These are phyloP conservation scores for Thereva nobilitata DNA, from an alignment of 2,888 invertebrate genomes.

Conservation along the genomic window DNA sequence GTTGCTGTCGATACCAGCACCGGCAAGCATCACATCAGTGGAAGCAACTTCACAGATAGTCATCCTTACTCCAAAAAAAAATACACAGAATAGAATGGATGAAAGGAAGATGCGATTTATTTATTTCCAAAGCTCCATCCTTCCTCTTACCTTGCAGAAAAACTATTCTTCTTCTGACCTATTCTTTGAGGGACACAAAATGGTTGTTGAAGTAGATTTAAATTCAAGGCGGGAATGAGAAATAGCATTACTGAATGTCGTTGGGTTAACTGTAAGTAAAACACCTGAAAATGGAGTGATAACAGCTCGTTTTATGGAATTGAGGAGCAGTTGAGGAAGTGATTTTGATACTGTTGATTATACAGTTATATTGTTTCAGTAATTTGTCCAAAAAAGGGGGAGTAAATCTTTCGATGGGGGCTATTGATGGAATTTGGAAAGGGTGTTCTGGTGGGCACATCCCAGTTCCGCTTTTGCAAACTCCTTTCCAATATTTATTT, in stretches of 20 bases:
- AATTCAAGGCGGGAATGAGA: neutral
- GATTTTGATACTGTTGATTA: neutral
- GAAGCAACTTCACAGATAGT: too few relatives aligned
- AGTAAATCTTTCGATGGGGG: too few relatives aligned
- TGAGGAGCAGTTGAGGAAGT: slow-evolving; percentile 2
- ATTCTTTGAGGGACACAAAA: too few relatives aligned
- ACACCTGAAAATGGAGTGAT: slow-evolving; percentile 19
- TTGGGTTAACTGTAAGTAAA: slow-evolving; percentile 1
- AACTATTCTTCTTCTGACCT: neutral
- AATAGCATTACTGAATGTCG: neutral
- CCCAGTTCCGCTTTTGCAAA: too few relatives aligned
- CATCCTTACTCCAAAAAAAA: too few relatives aligned
- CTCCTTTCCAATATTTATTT: too few relatives aligned
- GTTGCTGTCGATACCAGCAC: slow-evolving; percentile 1
- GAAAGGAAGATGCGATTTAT: slow-evolving; percentile 12
- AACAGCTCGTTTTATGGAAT: slow-evolving; percentile 12
- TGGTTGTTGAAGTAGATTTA: neutral
- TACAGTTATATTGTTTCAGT: too few relatives aligned
- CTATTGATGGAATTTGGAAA: too few relatives aligned
- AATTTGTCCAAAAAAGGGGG: too few relatives aligned
- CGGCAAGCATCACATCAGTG: too few relatives aligned
- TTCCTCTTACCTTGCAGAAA: slow-evolving; percentile 24
- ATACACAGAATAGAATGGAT: too few relatives aligned
- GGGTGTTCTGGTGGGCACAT: too few relatives aligned
- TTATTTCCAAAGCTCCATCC: neutral